Percentiles rank a stretch among this genome's conserved stretches.
phyloP scores from a whole-genome alignment of 2,113 vertebrate species.

The Murina feae region DNA sequence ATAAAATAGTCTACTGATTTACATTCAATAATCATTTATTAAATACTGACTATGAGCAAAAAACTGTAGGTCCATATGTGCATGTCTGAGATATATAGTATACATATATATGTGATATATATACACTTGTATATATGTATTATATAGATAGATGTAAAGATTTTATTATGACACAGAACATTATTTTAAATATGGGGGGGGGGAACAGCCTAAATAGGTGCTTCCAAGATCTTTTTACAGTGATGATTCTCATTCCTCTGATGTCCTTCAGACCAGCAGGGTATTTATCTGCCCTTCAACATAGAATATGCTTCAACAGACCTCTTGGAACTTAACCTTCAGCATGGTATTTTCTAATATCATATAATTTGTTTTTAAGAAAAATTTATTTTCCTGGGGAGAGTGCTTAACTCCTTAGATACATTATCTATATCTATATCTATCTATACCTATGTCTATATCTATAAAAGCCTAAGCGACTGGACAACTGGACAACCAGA shows the following conservation, averaged over 20 bases:
- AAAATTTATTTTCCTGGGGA: constrained; percentile 21
- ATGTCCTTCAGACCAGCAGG: background rate
- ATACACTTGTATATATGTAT: background rate
- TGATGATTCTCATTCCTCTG: background rate
- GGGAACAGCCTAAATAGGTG: background rate
- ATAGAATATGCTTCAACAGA: background rate
- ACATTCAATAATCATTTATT: background rate
- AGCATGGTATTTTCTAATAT: background rate
- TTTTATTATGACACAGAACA: background rate
- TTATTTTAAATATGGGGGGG: background rate
- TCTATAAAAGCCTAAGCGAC: no score
- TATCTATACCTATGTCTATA: background rate
- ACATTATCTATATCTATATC: background rate
- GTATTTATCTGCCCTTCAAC: background rate
- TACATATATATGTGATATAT: no score
- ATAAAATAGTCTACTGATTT: background rate
- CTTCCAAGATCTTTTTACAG: background rate
- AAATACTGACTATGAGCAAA: background rate
- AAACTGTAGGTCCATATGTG: background rate
- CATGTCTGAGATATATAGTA: background rate
- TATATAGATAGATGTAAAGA: background rate
- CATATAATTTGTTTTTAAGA: background rate
- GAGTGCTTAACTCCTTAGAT: background rate
- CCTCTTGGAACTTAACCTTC: background rate
- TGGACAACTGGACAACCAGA: no score